Base-by-base conservation (phyloP, 64 coral and sea anemone species). In the Acropora yongei region DNA sequence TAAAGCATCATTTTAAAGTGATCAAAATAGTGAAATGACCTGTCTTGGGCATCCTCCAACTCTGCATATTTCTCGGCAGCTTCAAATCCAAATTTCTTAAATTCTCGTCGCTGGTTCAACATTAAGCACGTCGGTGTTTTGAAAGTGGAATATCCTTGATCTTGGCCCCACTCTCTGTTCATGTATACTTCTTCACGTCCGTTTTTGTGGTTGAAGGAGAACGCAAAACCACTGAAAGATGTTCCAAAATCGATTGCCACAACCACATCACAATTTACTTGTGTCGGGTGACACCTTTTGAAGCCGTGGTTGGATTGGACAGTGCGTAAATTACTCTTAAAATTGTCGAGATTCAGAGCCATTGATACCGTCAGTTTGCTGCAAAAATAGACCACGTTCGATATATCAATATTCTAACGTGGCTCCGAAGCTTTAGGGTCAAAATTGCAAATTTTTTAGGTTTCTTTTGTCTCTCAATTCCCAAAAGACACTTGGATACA, bases 61-160 rank as follows among this genome's bases (percentile, higher is more conserved):
- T 57, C 78, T 57, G 78, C 78, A 57, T 80, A 80, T 80, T 80
- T 61, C 78, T 80, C 78, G 5, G 78, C 50, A 80, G 78, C 78
- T 80, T 80, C 78, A 19, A 57, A 80, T 3, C 78, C 78, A 57
- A 80, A 80, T 49, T 42, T 50, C 18, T 40, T n/a, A 57, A 80
- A 80, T 43, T 80, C 58, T 49, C 58, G 55, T 2, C 42, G 5
- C 12, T 48, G 78, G 49, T 57, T 60, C 8, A 80, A 20, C 18
- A 80, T 7, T 30, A 80, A 30, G 40, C 78, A 80, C 0, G 78
- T 80, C 50, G 78, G 78, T 57, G 78, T 80, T 13, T 80, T 80
- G 18, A 55, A 50, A 8, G 78, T 80, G 39, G 49, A n/a, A 57
- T 41, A 80, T 3, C 78, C 78, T 10, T 80, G 78, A 12, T 48